Evolutionary conservation across 2,888 invertebrate genomes (phyloP).

Genomic region (Troglohyphantes excavatus): DNA sequence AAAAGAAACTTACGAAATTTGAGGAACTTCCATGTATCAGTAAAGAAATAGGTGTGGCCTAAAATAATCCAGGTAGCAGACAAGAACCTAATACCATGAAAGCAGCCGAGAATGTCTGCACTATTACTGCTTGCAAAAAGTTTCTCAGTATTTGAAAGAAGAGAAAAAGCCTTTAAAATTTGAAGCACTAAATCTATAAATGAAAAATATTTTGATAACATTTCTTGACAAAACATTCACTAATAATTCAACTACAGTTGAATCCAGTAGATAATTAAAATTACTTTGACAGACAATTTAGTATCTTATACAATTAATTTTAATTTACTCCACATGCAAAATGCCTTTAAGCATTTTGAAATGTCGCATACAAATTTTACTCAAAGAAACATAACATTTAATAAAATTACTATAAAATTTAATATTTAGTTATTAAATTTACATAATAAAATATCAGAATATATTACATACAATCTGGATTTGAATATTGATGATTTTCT

Average conservation of each 20-base stretch:
- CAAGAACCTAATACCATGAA: conserved; percentile 81
- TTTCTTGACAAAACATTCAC: too few relatives aligned
- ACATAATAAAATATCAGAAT: neutral
- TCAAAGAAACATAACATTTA: too few relatives aligned
- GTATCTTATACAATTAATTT: too few relatives aligned
- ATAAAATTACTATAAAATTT: neutral
- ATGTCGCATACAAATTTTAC: too few relatives aligned
- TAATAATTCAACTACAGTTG: too few relatives aligned
- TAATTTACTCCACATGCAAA: too few relatives aligned
- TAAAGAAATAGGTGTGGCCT: conserved; percentile 82
- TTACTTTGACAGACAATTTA: too few relatives aligned
- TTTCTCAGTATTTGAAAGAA: conserved; percentile 80
- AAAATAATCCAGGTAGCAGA: conserved; percentile 82
- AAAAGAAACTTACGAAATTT: conserved; percentile 82
- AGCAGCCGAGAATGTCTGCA: conserved; percentile 78
- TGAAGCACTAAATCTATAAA: conserved; percentile 24
- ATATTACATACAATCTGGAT: conserved; percentile 41
- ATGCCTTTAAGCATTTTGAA: too few relatives aligned
- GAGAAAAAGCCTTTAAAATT: conserved; percentile 80
- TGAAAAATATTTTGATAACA: neutral
- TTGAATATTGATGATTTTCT: neutral
- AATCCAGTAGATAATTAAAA: too few relatives aligned
- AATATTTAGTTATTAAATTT: neutral
- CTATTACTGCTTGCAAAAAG: conserved; percentile 77
- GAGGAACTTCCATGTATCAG: conserved; percentile 81